Conservation (phyloP, 2,797 vertebrate genomes). For the Enteromius trimaculatus region DNA sequence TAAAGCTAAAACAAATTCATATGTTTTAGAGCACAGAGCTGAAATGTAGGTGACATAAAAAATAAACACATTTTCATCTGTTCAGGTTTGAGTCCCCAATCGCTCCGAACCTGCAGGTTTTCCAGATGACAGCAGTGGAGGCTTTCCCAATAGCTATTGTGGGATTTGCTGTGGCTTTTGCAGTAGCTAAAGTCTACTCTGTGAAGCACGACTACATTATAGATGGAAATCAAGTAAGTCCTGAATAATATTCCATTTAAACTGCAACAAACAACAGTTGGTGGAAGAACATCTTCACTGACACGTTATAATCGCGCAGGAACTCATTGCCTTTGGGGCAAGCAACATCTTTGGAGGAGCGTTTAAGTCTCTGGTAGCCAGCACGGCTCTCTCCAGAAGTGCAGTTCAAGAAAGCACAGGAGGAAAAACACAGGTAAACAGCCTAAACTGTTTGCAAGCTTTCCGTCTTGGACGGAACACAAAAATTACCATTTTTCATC, state of each 20-base stretch:
- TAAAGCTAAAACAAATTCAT: not conserved
- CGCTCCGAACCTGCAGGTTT: conserved; percentile 75
- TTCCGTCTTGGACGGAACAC: not conserved
- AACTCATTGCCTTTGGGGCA: conserved; percentile 93
- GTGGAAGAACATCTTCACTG: not conserved
- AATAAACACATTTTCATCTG: conserved; percentile 29
- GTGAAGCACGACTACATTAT: conserved; percentile 91
- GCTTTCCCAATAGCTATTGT: conserved; percentile 89
- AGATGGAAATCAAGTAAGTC: conserved; percentile 89
- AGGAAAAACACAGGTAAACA: conserved; percentile 94
- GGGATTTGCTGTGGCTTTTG: conserved; percentile 91
- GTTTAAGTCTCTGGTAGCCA: conserved; percentile 89
- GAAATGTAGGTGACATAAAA: not conserved
- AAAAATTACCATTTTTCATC: not conserved
- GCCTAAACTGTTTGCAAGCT: conserved; percentile 14
- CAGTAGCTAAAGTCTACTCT: conserved; percentile 92
- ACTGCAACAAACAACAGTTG: not conserved
- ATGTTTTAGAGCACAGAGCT: conserved; percentile 4
- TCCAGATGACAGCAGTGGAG: conserved; percentile 80
- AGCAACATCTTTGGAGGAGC: conserved; percentile 89
- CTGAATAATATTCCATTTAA: not conserved
- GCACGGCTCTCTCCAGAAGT: conserved; percentile 92
- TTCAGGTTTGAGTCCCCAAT: conserved; percentile 81
- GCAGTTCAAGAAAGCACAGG: conserved; percentile 96
- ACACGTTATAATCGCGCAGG: conserved; percentile 70